Evolutionary conservation across 2,888 invertebrate genomes (phyloP), one percentile per base, ranked within the genome.

Genomic region (Nemapogon koenigi): DNA sequence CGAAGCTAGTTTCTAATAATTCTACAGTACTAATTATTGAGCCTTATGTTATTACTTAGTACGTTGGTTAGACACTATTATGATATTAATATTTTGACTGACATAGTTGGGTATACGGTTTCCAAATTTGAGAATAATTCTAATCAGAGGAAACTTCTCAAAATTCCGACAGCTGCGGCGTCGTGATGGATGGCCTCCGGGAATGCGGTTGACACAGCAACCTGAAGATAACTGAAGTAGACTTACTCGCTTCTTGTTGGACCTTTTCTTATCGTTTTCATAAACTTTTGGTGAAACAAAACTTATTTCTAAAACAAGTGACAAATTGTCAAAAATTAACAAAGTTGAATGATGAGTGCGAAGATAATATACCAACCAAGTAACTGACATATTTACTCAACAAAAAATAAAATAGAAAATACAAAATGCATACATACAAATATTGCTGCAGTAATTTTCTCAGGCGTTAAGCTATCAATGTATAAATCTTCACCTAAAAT

Each of bases 111-210:
- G n/a, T n/a, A n/a, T n/a, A n/a, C n/a, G n/a, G n/a, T n/a, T n/a
- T n/a, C n/a, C n/a, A n/a, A n/a, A n/a, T n/a, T n/a, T n/a, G n/a
- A n/a, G n/a, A n/a, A n/a, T 19, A 33, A 3, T 3, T 33, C 14
- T 4, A 31, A 13, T n/a, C 11, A 4, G 11, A 7, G 22, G 13
- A 16, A 19, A 33, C 17, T 33, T 33, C 16, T 31, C 19, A 33
- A 33, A 33, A 18, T 33, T 33, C 48, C 46, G 49, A 48, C 47
- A 47, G 48, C 49, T 32, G 38, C 48, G 44, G 49, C 43, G 44
- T 33, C 41, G 42, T 59, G 59, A 59, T 59, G 52, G 57, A 59
- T 59, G 48, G 57, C 52, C 55, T 42, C 43, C 41, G 50, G 55
- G 55, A 53, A 52, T 53, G 51, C 45, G 41, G 40, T 42, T 50